Evolutionary conservation across 2,888 invertebrate genomes (phyloP), one percentile per base, ranked within the genome.

Genomic region (Trichopoda pennipes): DNA sequence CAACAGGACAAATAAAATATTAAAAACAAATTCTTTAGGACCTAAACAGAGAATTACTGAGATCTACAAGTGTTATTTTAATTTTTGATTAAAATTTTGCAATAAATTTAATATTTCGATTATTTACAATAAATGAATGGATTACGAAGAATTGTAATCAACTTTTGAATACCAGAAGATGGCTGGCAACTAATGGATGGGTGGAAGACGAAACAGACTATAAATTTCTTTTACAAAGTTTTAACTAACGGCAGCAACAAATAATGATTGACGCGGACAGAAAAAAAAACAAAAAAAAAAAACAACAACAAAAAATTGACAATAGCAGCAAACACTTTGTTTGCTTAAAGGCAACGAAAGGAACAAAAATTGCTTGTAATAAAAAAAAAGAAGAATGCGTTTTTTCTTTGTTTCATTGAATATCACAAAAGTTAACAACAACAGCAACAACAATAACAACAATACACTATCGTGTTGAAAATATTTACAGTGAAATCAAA

Each of bases 101-200:
- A 38, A 38, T 12, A 12, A 38, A 38, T 38, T 12, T 38, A 38
- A 38, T 38, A 3, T 55, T 68, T 68, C 66, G 28, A 35, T 47
- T 42, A 75, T 63, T 55, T 47, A 51, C 72, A 81, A 76, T 70
- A 63, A 63, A 61, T 76, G 72, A 72, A 42, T 42, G 10, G 10
- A 10, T 6, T 60, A 74, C 70, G 49, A 47, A 70, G 60, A 74
- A 69, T 70, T 55, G 81, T 74, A 81, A 81, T 81, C 81, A 81
- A 78, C 74, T 78, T 68, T 78, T 75, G 70, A 82, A 78, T 78
- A 61, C 70, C 69, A 12, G 56, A 17, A 74, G 73, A 74, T 74
- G 38, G 9, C 0, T 8, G 1, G 23, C 23, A 47, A 28, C 35
- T 32, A 28, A 44, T 42, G 53, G 28, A 44, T 42, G 53, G 19